These are phyloP conservation scores for Prolemur simus DNA, from an alignment of 2,113 vertebrate genomes.

Conservation along the genomic window DNA sequence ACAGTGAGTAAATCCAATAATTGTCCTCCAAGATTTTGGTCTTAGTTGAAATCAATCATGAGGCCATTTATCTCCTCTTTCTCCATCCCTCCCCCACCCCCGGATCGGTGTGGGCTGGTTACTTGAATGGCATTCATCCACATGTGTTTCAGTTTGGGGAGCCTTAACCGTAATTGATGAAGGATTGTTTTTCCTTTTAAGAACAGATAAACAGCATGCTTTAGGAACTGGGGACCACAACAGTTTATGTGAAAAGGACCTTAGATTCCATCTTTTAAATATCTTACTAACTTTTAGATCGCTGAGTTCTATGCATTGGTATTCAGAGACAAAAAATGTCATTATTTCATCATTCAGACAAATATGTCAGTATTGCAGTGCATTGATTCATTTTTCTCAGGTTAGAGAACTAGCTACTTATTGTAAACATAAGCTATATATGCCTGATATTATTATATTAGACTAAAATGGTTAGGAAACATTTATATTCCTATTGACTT, in stretches of 20 bases:
- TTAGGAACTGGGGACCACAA: neutral
- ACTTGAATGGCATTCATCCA: slow-evolving; percentile 13
- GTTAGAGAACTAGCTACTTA: neutral
- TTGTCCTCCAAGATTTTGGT: slow-evolving; percentile 64
- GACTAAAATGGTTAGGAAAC: neutral
- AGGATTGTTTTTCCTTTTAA: slow-evolving; percentile 66
- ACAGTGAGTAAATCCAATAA: slow-evolving; percentile 75
- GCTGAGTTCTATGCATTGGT: neutral
- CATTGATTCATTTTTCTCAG: neutral
- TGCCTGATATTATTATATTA: neutral
- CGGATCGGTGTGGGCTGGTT: neutral
- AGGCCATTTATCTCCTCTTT: slow-evolving; percentile 47
- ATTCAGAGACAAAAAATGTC: neutral
- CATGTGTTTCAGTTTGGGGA: slow-evolving; percentile 77
- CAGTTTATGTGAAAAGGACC: slow-evolving; percentile 23
- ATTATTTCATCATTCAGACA: neutral
- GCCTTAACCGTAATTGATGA: slow-evolving; percentile 66
- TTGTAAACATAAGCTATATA: neutral
- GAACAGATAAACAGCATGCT: slow-evolving; percentile 49
- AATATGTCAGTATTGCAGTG: neutral
- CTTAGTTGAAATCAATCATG: slow-evolving; percentile 75
- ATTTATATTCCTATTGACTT: neutral
- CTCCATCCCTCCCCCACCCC: slow-evolving; percentile 13
- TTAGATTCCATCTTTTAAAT: slow-evolving; percentile 41
- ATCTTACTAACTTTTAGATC: slow-evolving; percentile 28